Base-by-base conservation (phyloP, 1,140 invertebrate genomes). In the Zaprionus africanus region DNA sequence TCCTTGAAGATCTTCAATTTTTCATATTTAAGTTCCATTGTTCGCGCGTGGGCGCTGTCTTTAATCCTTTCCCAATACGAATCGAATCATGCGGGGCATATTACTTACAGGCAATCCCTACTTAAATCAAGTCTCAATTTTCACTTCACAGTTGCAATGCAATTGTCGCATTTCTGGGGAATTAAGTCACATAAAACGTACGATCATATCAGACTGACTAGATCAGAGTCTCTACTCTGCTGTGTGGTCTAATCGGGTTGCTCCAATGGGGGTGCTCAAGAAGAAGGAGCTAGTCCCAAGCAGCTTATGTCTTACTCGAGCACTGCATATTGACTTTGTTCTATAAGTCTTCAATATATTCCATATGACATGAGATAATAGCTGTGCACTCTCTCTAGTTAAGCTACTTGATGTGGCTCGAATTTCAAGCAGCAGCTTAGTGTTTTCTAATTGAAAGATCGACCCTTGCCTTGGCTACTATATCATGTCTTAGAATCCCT, bases 1-100 rank as follows among this genome's bases (percentile, higher is more conserved):
- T 91, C 88, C 88, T 65, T 63, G 26, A 3, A 58, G 56, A 26
- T 38, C 38, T 68, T 41, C 72, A 38, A 70, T 84, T 77, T 82
- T 82, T 85, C 79, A 90, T 90, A 90, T 90, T 90, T 90, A 81
- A 81, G 60, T 53, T 76, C 69, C 69, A 79, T 82, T 88, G 83
- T 88, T 62, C 61, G 76, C 58, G 46, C 49, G 53, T 62, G 51
- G 63, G 57, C 68, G 57, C 70, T 68, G 67, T 65, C 31, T 65
- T 75, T 82, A 90, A 84, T 76, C 85, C 81, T 88, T 87, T 87
- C 28, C 17, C 61, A 28, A 46, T 53, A n/a, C 5, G 28, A 6
- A 38, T 59, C 31, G 31, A 68, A 86, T 90, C 59, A 88, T 88
- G 84, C 84, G 84, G 84, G 84, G 62, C 69, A 74, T 66, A 76